Evolutionary conservation across 2,797 vertebrate genomes (phyloP), one percentile per base, ranked within the genome.

Genomic region (Gobionotothen gibberifrons): DNA sequence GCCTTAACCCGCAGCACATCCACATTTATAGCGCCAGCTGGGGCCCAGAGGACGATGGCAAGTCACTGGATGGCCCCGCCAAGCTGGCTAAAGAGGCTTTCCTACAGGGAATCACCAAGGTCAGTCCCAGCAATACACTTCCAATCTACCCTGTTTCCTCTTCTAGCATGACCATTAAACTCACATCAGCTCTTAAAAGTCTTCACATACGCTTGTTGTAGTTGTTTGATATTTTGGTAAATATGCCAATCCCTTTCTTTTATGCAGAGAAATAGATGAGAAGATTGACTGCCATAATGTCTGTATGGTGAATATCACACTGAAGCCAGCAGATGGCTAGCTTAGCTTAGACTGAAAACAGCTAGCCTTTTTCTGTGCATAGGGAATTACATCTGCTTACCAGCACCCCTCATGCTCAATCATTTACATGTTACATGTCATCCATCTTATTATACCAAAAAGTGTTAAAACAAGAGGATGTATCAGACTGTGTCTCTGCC

Each of bases 21-120:
- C 96, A 99, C 92, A 95, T 99, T 88, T 99, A 99, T 81, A 99
- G 97, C 9, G 98, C 97, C 91, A 98, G 97, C 95, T 99, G 98
- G 98, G 98, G 98, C 81, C 98, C 98, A 0, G 98, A 98, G 87
- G 98, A 99, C 0, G 98, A 99, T 0, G 98, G 98, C 74, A 98
- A 98, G 92, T 99, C 98, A 0, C 96, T 99, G 89, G 98, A 99
- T 0, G 98, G 98, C 67, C 98, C 98, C 0, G 98, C 97, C 82
- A 97, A 96, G 85, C 93, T 99, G 52, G 97, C 98, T 0, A 97
- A 96, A 87, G 97, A 97, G 88, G 97, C 98, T 63, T 99, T 99
- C 76, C 94, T 95, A 73, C 94, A 95, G 63, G 97, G 97, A 19
- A 96, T 98, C 72, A 97, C 94, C 76, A 96, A 98, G 97, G 97